Evolutionary conservation across 2,113 vertebrate species (phyloP), one percentile per base, ranked within the genome.

Genomic region (Spea bombifrons): DNA sequence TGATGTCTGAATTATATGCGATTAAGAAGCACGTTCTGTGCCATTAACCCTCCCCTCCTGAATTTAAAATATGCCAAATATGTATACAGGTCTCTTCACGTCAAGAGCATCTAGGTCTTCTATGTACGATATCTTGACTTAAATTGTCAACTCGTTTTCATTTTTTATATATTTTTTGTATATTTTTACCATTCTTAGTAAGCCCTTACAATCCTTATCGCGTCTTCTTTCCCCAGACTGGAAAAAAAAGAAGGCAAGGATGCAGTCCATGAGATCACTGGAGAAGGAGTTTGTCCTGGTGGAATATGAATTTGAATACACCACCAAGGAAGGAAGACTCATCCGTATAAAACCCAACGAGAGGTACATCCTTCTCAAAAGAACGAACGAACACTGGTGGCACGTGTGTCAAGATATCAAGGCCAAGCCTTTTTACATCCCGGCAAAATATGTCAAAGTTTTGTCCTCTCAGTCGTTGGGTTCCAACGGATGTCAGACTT

Each of bases 321-420:
- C 82, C 0, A 83, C 91, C 6, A 93, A 90, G 80, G 93, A 97
- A 0, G 97, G 96, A 1, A 86, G 83, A 43, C 82, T 85, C 1
- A 87, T 98, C 3, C 90, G 92, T 85, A 98, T 98, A 86, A 93
- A 91, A 65, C 94, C 94, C 4, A 89, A 94, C 0, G 96, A 98
- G 82, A 89, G 88, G 71, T 98, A 96, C 73, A 83, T 93, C 50
- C 92, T 97, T 17, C 80, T 98, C 66, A 89, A 90, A 61, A 91
- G 91, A 69, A 96, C 94, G 17, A 97, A 94, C 1, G 89, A 94
- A 5, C 92, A 96, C 88, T 97, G 96, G 96, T 97, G 97, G 97
- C 93, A 95, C 0, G 96, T 99, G 57, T 80, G 88, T 71, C 92
- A 78, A 82, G 92, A 92, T 77, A 89, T 30, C 83, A 71, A 83